Percentiles rank a stretch among this genome's conserved stretches.
Conservation (phyloP, 2,797 vertebrate genomes). For the Buceros bicornis region DNA sequence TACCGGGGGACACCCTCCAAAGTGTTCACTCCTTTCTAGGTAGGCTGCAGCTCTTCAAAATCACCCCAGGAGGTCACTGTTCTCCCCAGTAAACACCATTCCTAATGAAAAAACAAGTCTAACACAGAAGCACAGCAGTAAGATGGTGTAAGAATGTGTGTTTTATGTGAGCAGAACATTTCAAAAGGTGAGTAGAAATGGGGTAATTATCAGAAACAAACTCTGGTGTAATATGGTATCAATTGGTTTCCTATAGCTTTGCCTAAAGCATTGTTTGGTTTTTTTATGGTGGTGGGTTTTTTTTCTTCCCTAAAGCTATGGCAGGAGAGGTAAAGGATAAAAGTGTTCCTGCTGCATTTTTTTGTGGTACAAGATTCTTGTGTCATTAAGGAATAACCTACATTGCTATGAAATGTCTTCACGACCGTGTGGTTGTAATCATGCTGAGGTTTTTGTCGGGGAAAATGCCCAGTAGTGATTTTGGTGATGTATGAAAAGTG, state of each 20-base stretch:
- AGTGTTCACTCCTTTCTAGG: background rate
- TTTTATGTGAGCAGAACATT: background rate
- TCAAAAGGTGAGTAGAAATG: background rate
- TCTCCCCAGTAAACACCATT: background rate
- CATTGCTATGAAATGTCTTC: background rate
- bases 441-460: background rate
- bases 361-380: background rate
- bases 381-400: background rate
- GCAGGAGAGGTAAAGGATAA: background rate
- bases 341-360: background rate
- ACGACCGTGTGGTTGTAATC: background rate
- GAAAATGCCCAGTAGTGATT: background rate
- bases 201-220: too few relatives aligned
- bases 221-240: too few relatives aligned
- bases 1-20: too few relatives aligned
- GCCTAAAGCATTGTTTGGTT: background rate
- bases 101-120: background rate
- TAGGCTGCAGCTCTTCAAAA: background rate
- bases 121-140: rapidly evolving
- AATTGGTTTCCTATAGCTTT: background rate
- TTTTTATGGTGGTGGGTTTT: background rate
- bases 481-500: background rate
- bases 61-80: slow-evolving; percentile 24
- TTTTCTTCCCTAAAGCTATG: background rate
- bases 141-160: background rate